Evolutionary conservation across 92 coral and sea anemone species (phyloP).

Genomic region (Zoanthus sansibaricus): DNA sequence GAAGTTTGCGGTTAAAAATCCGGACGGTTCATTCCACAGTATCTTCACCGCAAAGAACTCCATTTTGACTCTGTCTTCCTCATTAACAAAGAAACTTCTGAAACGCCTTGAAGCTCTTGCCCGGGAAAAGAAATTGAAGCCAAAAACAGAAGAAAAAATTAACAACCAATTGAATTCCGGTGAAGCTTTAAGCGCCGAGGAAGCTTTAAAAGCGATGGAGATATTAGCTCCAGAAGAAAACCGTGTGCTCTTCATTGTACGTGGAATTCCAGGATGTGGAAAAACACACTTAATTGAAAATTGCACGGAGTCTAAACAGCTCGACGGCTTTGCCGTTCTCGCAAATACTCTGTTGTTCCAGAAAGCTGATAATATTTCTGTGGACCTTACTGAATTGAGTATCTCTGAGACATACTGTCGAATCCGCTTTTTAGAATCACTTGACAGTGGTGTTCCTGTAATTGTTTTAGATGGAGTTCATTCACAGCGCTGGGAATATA

Average conservation of each 20-base stretch:
- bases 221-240: constrained; percentile 12
- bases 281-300: constrained; percentile 75
- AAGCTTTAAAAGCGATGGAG: constrained; percentile 28
- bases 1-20: constrained; percentile 66
- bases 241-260: constrained; percentile 69
- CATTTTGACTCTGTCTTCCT: constrained; percentile 63
- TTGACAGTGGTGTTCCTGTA: constrained; percentile 54
- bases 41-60: constrained; percentile 65
- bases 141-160: constrained; percentile 46
- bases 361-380: constrained; percentile 61
- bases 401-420: constrained; percentile 87
- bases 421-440: constrained; percentile 71
- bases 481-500: constrained; percentile 74
- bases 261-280: constrained; percentile 90
- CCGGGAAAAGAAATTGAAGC: constrained; percentile 31
- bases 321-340: constrained; percentile 51
- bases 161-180: constrained; percentile 23
- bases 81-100: constrained; percentile 58
- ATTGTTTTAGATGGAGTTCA: constrained; percentile 80
- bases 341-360: constrained; percentile 80
- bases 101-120: constrained; percentile 54
- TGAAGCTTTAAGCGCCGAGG: constrained; percentile 24
- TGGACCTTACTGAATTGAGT: constrained; percentile 71
- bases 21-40: constrained; percentile 67
- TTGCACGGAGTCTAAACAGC: constrained; percentile 58